Evolutionary conservation across 2,113 vertebrate genomes (phyloP).

Genomic region (Hystrix cristata): DNA sequence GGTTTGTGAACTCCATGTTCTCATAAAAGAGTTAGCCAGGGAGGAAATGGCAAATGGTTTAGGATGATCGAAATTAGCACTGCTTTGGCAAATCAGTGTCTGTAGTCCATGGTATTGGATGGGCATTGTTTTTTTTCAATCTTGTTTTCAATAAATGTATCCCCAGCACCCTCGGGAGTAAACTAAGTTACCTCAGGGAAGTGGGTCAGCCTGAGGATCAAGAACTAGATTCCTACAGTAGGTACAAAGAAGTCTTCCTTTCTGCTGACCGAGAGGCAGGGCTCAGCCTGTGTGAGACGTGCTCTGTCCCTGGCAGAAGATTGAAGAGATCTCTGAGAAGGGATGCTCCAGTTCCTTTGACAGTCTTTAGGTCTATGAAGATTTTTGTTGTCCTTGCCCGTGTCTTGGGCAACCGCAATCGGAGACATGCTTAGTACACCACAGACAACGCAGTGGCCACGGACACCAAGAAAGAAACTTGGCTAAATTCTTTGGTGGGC

Average conservation of each 20-base stretch:
- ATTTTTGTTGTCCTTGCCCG: background rate
- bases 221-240: background rate
- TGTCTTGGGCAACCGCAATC: background rate
- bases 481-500: background rate
- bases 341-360: background rate
- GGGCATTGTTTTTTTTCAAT: background rate
- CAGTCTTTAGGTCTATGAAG: background rate
- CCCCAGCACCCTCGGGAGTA: background rate
- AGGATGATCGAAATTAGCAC: slow-evolving; percentile 41
- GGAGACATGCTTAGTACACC: background rate
- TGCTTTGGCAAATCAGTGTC: background rate
- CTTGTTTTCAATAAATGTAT: background rate
- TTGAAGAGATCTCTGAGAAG: background rate
- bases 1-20: slow-evolving; percentile 70
- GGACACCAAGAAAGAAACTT: background rate
- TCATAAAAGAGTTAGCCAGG: slow-evolving; percentile 32
- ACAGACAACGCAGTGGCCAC: background rate
- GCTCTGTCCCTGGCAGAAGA: background rate
- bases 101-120: background rate
- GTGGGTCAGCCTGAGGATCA: background rate
- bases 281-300: background rate
- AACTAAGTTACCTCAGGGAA: background rate
- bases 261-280: background rate
- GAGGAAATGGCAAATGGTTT: slow-evolving; percentile 45
- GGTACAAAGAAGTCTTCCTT: background rate